A percentile compares a stretch with the other conserved stretches of the same genome.
Evolutionary conservation across 2,888 invertebrate genomes (phyloP).

Genomic region (Agrilus cyanescens): DNA sequence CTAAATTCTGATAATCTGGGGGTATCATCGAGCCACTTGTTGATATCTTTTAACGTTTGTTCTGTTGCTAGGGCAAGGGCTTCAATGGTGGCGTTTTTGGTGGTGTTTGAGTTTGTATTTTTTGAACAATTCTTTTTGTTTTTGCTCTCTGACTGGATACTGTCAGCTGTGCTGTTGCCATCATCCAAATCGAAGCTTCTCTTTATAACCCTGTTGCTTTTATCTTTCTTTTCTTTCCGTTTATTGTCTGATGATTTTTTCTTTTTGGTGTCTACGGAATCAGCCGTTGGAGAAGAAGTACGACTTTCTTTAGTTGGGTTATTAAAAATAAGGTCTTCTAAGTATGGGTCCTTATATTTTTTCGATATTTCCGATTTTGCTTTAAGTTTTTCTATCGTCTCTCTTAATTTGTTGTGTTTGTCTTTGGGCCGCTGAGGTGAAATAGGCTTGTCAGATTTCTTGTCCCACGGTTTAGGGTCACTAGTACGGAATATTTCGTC

Average conservation of each 20-base stretch:
- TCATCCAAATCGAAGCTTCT: conserved; percentile 23
- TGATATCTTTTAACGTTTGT: conserved; percentile 74
- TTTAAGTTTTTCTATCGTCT: conserved; percentile 52
- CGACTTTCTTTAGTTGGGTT: conserved; percentile 26
- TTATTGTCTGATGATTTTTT: conserved; percentile 11
- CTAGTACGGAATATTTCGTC: conserved; percentile 25
- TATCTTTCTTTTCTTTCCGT: conserved; percentile 11
- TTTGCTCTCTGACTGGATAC: conserved; percentile 22
- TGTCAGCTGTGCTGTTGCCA: conserved; percentile 26
- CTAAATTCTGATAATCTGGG: conserved; percentile 65
- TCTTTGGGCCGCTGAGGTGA: conserved; percentile 28
- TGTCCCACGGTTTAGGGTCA: conserved; percentile 9
- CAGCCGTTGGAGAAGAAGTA: conserved; percentile 1
- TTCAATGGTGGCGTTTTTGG: conserved; percentile 41
- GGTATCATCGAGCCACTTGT: conserved; percentile 79
- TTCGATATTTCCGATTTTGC: conserved; percentile 48
- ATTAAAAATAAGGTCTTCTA: conserved; percentile 22
- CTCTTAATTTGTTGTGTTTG: conserved; percentile 33
- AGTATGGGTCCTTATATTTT: conserved; percentile 26
- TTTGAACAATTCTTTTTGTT: conserved; percentile 16
- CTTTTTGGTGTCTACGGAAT: conserved; percentile 13
- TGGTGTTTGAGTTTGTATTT: conserved; percentile 24
- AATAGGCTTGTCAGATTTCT: conserved; percentile 7
- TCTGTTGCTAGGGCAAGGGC: conserved; percentile 60
- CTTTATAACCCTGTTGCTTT: conserved; percentile 8